A percentile compares a stretch with the other conserved stretches of the same genome.
These are phyloP conservation scores for Chironomus tepperi DNA, from an alignment of 1,140 invertebrate species.

Conservation along the genomic window DNA sequence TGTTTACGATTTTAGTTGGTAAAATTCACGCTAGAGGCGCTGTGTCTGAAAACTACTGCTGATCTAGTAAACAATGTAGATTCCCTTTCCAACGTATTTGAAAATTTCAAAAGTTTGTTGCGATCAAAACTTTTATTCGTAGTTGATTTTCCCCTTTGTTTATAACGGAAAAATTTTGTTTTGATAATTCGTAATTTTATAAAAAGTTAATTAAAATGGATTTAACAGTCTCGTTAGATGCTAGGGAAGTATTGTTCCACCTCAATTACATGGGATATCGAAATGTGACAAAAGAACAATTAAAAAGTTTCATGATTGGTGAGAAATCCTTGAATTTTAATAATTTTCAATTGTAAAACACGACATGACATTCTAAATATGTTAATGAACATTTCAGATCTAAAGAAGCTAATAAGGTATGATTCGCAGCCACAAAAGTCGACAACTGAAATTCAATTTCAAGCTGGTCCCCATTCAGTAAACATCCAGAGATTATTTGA, in stretches of 20 bases:
- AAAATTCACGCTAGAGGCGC: too few relatives aligned
- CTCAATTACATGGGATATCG: conserved; percentile 1
- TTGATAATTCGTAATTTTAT: not conserved
- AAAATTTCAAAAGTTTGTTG: too few relatives aligned
- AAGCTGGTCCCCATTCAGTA: not conserved
- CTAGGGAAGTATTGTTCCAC: not conserved
- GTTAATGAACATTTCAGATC: not conserved
- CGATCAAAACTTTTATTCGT: too few relatives aligned
- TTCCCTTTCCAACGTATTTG: too few relatives aligned
- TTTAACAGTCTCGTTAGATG: not conserved
- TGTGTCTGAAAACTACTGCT: too few relatives aligned
- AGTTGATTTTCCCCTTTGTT: too few relatives aligned
- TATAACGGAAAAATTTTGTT: not conserved
- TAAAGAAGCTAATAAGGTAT: not conserved
- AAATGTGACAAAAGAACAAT: not conserved
- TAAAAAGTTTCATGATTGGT: conserved; percentile 7
- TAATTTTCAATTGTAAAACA: too few relatives aligned
- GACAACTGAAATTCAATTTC: not conserved
- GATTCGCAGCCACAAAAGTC: not conserved
- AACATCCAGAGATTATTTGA: not conserved
- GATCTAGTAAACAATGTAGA: too few relatives aligned
- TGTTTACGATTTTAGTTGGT: too few relatives aligned
- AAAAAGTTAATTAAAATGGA: not conserved
- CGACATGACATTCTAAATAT: too few relatives aligned
- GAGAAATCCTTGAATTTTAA: not conserved